Base-by-base conservation (phyloP, 2,797 vertebrate genomes). In the Gallirallus australis region DNA sequence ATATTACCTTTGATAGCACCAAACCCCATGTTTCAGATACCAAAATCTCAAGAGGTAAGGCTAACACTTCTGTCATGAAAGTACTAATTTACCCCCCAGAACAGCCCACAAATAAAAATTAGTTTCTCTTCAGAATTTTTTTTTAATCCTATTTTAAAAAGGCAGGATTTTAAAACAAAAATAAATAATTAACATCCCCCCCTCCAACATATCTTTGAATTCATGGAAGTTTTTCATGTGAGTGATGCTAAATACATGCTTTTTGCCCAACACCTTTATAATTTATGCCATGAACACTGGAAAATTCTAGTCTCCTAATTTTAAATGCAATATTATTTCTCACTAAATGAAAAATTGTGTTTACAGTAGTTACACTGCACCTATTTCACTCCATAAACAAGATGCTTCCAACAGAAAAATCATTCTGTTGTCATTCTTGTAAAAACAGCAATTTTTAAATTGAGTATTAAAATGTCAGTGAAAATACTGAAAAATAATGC, bases 21-120 rank as follows among this genome's bases (percentile, higher is more conserved):
- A 81, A 77, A 3, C 0, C 9, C 37, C 5, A 0, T 40, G 40
- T 30, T 60, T 39, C 31, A 75, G 7, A 33, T 4, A 40, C 8
- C 35, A 73, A 77, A 71, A 60, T 40, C 66, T 14, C 52, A 66
- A 45, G 16, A 5, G 7, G 9, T 16, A 60, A 83, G 31, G 60
- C 11, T 39, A 64, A 48, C 2, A 56, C 10, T 61, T 86, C 33
- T 42, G 6, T 28, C 45, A 68, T 2, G 1, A 50, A 83, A 83
- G 75, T 1, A 42, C 8, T 31, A 39, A 71, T 40, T 45, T 53
- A 3, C 12, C 5, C 3, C 53, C 16, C 10, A 7, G 72, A 86
- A 21, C 3, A 70, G 10, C 12, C 20, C 2, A 17, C 75, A 82
- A 70, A 23, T 24, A 30, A 1, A 25, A 30, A 66, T 71, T 45